phyloP scores from a whole-genome alignment of 2,888 invertebrate genomes.

The Rutpela maculata region DNA sequence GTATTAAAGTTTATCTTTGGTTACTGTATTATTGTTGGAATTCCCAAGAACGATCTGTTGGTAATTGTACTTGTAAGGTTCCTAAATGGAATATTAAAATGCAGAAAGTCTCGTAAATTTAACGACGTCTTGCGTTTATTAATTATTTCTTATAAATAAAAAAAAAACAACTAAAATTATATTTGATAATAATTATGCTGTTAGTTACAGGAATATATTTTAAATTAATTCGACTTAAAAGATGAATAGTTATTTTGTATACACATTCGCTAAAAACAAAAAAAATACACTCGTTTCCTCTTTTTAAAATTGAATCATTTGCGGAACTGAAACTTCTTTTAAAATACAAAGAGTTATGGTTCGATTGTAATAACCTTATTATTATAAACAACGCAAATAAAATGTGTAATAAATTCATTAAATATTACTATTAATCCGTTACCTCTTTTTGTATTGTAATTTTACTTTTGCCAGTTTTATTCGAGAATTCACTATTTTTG shows the following conservation, averaged over 20 bases:
- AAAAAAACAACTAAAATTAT: background rate
- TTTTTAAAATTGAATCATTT: background rate
- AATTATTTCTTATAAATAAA: background rate
- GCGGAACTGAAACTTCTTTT: background rate
- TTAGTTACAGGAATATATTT: background rate
- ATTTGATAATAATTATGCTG: background rate
- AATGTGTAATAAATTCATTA: background rate
- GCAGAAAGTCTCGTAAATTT: background rate
- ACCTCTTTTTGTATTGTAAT: background rate
- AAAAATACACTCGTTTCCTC: background rate
- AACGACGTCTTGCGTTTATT: background rate
- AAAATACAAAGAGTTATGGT: background rate
- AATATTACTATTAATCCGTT: background rate
- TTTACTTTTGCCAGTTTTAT: background rate
- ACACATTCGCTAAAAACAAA: too few relatives aligned
- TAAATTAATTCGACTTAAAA: background rate
- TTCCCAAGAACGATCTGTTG: background rate
- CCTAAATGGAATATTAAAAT: background rate
- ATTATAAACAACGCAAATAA: background rate
- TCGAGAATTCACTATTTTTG: too few relatives aligned
- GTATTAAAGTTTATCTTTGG: background rate
- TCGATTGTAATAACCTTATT: slow-evolving; percentile 1
- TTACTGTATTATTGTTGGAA: background rate
- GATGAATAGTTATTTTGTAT: background rate
- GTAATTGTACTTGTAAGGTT: background rate